Percentiles rank a stretch among this genome's conserved stretches.
These are phyloP conservation scores for Sturmia bella DNA, from an alignment of 2,888 invertebrate species.

Conservation along the genomic window DNA sequence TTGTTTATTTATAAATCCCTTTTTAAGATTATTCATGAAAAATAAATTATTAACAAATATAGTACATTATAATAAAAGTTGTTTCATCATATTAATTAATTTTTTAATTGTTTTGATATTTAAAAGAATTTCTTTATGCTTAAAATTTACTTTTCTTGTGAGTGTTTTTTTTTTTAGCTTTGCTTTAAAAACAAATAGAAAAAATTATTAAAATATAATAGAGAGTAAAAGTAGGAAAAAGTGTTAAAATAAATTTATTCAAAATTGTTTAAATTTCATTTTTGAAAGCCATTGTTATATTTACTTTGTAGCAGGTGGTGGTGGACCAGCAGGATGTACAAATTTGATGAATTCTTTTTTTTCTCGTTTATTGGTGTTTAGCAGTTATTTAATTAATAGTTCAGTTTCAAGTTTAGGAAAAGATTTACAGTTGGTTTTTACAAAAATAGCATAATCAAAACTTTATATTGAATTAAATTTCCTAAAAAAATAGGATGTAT, in stretches of 20 bases:
- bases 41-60: constrained; percentile 69
- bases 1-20: constrained; percentile 38
- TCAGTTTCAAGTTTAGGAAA: constrained; percentile 1
- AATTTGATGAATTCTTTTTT: constrained; percentile 6
- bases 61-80: constrained; percentile 62
- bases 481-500: constrained; percentile 35
- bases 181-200: constrained; percentile 46
- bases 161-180: constrained; percentile 48
- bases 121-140: constrained; percentile 35
- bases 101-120: constrained; percentile 42
- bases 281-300: constrained; percentile 49
- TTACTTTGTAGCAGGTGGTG: constrained; percentile 46
- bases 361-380: neutral
- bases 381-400: constrained; percentile 3
- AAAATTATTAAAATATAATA: constrained; percentile 14
- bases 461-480: constrained; percentile 56
- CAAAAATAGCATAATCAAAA: constrained; percentile 64
- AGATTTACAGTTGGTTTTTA: constrained; percentile 53
- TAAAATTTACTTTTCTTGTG: neutral
- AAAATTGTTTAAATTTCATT: constrained; percentile 34
- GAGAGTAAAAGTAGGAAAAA: constrained; percentile 1
- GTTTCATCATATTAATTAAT: constrained; percentile 27
- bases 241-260: constrained; percentile 33
- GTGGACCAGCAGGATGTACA: constrained; percentile 46
- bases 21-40: constrained; percentile 67